phyloP scores from a whole-genome alignment of 2,113 vertebrate genomes.

The Reinhardtius hippoglossoides region DNA sequence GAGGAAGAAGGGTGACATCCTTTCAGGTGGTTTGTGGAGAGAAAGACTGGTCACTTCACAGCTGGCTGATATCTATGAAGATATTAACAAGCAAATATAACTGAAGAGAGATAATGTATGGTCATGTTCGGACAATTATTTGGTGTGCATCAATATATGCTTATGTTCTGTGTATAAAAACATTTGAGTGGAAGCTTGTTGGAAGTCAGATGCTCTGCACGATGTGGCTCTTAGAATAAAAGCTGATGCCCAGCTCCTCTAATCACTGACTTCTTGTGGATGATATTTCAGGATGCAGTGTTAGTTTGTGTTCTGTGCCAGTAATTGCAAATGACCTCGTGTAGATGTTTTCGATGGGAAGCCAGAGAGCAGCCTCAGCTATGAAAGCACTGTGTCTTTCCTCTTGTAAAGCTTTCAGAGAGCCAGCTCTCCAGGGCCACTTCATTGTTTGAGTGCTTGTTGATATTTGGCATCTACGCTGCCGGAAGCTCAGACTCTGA shows the following conservation, averaged over 20 bases:
- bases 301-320: not conserved
- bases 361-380: not conserved
- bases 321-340: not conserved
- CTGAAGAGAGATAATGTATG: no score
- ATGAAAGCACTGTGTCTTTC: not conserved
- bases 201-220: not conserved
- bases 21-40: no score
- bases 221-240: not conserved
- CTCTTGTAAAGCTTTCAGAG: not conserved
- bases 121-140: no score
- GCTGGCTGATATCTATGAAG: no score
- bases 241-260: slow-evolving; percentile 5
- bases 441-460: slow-evolving; percentile 42
- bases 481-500: slow-evolving; percentile 20
- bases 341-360: slow-evolving; percentile 11
- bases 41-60: no score
- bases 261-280: not conserved
- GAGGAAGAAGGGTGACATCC: no score
- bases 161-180: not conserved
- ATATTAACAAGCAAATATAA: no score
- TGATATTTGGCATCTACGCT: slow-evolving; percentile 19
- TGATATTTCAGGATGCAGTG: slow-evolving; percentile 13
- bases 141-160: no score
- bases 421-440: slow-evolving; percentile 13
- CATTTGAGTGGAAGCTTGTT: slow-evolving; percentile 5